phyloP scores from a whole-genome alignment of 23 tunicate genomes.

The Styela clava region DNA sequence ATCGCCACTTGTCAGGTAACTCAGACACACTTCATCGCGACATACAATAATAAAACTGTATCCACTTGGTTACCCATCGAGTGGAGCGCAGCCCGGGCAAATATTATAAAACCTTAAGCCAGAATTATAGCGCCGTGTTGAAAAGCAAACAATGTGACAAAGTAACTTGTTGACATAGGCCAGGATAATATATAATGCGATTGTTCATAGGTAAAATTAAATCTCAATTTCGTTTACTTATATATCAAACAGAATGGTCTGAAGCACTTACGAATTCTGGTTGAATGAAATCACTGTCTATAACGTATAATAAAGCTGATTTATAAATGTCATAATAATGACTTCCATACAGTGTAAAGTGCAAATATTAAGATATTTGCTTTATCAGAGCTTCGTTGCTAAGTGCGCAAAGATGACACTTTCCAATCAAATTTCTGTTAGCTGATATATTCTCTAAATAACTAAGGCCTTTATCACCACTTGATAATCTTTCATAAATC shows the following conservation, averaged over 20 bases:
- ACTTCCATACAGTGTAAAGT: neutral
- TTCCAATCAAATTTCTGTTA: neutral
- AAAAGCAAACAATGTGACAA: neutral
- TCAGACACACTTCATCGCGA: neutral
- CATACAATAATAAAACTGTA: neutral
- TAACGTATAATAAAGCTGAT: neutral
- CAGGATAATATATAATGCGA: neutral
- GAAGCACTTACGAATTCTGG: neutral
- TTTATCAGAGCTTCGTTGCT: neutral
- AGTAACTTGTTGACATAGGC: neutral
- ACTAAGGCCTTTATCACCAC: neutral
- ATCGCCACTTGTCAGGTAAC: neutral
- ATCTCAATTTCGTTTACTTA: too few relatives aligned
- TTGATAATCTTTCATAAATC: neutral
- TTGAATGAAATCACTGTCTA: neutral
- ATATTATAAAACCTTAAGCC: neutral
- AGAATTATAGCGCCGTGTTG: neutral
- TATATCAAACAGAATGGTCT: neutral
- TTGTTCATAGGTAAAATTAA: neutral
- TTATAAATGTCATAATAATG: neutral
- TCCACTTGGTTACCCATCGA: neutral
- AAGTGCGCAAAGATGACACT: neutral
- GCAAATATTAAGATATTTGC: neutral
- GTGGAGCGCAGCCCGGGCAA: neutral
- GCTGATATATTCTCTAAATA: neutral